Evolutionary conservation across 1,140 invertebrate genomes (phyloP), one percentile per base, ranked within the genome.

Genomic region (Drosophila truncata): DNA sequence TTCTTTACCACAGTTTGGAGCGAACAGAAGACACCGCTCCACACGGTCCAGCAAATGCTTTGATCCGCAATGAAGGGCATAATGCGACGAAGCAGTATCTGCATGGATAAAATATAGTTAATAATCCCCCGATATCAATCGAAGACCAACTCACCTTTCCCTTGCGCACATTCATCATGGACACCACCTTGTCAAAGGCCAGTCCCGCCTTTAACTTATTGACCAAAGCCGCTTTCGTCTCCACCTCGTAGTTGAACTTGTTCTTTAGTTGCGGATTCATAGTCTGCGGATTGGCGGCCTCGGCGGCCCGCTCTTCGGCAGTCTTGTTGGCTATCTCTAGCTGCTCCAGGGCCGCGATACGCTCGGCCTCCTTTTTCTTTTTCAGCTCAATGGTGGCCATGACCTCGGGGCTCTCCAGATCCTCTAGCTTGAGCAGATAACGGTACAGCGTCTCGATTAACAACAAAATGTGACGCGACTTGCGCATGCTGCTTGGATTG

Each of bases 401-500:
- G 16, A 95, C 96, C 55, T 96, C 84, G 0, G 96, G 96, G 91
- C 96, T 96, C 33, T 95, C 95, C 10, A 96, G 87, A 84, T 97
- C 96, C 87, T 97, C 96, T 0, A 96, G 91, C 82, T 96, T 94
- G n/a, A 97, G 86, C 55, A 96, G 92, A 41, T 96, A 93, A 8
- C 95, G 93, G 78, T 96, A 97, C 27, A 97, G 85, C 35, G 96
- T 96, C 93, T 98, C 97, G 60, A 98, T 96, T 82, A 97, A 96
- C 46, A 98, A 93, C 18, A 98, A 91, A 23, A 97, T 93, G 85
- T 98, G 96, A 37, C 97, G 95, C 6, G 95, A 96, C 91, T 96
- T 81, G 14, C 90, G 77, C 82, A 93, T 92, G 47, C 69, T 83
- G 29, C 82, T 90, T 9, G 87, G 72, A 37, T 82, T 86, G 18